phyloP scores from a whole-genome alignment of 2,888 invertebrate genomes.

The Diadegma fenestrale region DNA sequence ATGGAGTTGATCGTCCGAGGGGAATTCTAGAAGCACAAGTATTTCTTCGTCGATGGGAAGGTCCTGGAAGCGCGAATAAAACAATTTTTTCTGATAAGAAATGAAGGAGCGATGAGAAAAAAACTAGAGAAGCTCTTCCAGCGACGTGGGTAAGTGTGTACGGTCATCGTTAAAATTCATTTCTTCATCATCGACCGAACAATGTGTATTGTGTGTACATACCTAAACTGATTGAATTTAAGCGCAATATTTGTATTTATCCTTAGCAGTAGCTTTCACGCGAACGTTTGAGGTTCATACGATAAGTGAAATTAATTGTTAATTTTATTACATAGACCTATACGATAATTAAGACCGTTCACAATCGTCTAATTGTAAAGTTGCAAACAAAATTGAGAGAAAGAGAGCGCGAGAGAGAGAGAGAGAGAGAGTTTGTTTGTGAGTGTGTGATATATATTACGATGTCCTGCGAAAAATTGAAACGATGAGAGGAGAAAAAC shows the following conservation, averaged over 20 bases:
- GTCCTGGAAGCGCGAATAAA: conserved; percentile 72
- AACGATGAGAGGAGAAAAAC: conserved; percentile 37
- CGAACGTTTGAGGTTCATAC: conserved; percentile 66
- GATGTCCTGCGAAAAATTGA: conserved; percentile 25
- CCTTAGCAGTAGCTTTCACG: conserved; percentile 71
- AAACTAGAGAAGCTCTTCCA: conserved; percentile 33
- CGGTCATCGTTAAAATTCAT: conserved; percentile 55
- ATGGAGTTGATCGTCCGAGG: conserved; percentile 83
- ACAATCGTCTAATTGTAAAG: conserved; percentile 55
- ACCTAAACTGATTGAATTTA: conserved; percentile 80
- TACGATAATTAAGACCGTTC: conserved; percentile 64
- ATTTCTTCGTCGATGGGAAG: conserved; percentile 75
- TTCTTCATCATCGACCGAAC: conserved; percentile 76
- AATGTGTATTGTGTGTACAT: conserved; percentile 84
- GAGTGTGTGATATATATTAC: conserved; percentile 10
- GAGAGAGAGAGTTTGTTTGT: conserved; percentile 1
- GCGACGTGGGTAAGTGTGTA: conserved; percentile 40
- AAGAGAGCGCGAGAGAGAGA: neutral
- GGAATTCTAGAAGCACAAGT: conserved; percentile 75
- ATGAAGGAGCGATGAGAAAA: conserved; percentile 12
- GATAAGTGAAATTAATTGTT: conserved; percentile 70
- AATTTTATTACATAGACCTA: conserved; percentile 71
- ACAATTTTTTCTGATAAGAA: conserved; percentile 16
- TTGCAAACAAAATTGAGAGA: conserved; percentile 28
- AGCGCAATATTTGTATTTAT: conserved; percentile 83